Evolutionary conservation across 2,113 vertebrate genomes (phyloP).

Genomic region (Pygoscelis adeliae): DNA sequence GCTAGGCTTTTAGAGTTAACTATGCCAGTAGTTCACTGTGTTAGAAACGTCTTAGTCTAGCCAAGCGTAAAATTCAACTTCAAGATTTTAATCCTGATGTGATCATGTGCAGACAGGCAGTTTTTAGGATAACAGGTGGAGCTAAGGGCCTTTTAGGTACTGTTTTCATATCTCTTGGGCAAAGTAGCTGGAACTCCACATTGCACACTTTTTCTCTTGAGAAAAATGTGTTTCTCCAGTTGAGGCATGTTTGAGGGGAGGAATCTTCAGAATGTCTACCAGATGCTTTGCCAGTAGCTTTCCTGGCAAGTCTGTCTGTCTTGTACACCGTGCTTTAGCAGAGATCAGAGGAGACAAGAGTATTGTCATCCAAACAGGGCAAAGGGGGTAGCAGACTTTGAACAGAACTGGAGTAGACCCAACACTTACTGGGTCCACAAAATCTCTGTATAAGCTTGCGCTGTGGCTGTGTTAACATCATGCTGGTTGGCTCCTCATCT

Average conservation of each 20-base stretch:
- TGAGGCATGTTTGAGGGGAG: neutral
- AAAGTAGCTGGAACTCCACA: neutral
- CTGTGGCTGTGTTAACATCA: neutral
- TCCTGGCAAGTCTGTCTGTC: neutral
- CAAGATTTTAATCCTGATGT: neutral
- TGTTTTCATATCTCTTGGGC: neutral
- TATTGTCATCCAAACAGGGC: neutral
- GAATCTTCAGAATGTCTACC: neutral
- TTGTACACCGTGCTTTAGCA: neutral
- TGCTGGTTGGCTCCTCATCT: neutral
- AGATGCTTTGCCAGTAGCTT: slow-evolving; percentile 1
- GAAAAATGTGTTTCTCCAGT: neutral
- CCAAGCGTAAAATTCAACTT: neutral
- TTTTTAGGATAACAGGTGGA: neutral
- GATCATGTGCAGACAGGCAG: neutral
- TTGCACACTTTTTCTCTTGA: neutral
- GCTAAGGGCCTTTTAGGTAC: neutral
- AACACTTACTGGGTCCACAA: neutral
- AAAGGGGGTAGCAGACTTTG: neutral
- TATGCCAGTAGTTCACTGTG: neutral
- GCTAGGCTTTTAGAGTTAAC: neutral
- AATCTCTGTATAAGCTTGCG: neutral
- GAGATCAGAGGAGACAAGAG: neutral
- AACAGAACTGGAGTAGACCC: neutral
- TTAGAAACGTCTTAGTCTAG: slow-evolving; percentile 10